Percentiles rank a stretch among this genome's conserved stretches.
Evolutionary conservation across 1,140 invertebrate species (phyloP).

Genomic region (Hetaerina americana): DNA sequence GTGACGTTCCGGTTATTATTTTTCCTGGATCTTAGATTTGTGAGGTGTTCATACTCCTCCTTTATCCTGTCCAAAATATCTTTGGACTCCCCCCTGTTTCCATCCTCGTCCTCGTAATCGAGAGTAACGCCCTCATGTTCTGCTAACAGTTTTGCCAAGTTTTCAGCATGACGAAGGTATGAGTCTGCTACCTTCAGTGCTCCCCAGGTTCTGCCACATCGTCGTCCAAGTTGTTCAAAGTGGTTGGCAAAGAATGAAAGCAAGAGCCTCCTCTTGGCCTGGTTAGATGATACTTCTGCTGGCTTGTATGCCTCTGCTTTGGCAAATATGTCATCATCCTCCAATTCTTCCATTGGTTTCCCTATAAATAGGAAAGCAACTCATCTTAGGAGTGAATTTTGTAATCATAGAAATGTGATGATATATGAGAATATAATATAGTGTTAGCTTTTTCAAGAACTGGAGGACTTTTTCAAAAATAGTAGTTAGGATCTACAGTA

Average conservation of each 20-base stretch:
- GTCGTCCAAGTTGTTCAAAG: constrained; percentile 47
- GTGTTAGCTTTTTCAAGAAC: no score
- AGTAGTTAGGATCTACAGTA: no score
- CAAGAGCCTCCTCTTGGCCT: constrained; percentile 13
- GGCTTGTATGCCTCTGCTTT: constrained; percentile 17
- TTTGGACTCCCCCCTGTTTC: background rate
- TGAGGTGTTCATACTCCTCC: background rate
- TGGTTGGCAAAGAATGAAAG: constrained; percentile 54
- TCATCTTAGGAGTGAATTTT: no score
- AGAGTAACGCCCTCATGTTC: constrained; percentile 35
- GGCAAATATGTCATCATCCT: constrained; percentile 29
- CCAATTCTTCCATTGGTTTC: constrained; percentile 28
- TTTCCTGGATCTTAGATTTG: background rate
- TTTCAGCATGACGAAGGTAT: constrained; percentile 52
- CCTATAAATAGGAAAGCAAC: no score
- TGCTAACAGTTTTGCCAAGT: constrained; percentile 45
- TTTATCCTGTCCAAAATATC: background rate
- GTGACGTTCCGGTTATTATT: no score
- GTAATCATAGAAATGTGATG: no score
- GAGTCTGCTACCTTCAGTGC: constrained; percentile 41
- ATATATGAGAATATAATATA: no score
- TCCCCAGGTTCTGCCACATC: constrained; percentile 37
- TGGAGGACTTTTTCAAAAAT: no score
- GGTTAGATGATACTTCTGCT: constrained; percentile 25
- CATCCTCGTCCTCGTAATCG: background rate